Percentiles rank a stretch among this genome's conserved stretches.
Evolutionary conservation across 2,113 vertebrate genomes (phyloP).

Genomic region (Phrynocephalus versicolor): DNA sequence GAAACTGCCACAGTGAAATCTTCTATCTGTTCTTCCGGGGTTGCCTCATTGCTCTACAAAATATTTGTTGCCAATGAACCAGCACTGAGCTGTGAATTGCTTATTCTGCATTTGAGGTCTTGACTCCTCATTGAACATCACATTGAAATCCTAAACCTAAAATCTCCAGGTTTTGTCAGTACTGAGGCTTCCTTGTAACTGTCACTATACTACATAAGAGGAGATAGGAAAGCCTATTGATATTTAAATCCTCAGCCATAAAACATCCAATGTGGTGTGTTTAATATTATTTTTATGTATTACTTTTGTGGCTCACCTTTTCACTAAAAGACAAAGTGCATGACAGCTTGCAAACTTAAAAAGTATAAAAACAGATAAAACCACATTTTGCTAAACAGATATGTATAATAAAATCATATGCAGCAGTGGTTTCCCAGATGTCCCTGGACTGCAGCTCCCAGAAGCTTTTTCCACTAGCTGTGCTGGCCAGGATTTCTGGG

Average conservation of each 20-base stretch:
- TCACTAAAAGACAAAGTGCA: too few relatives aligned
- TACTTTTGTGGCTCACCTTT: too few relatives aligned
- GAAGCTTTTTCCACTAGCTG: too few relatives aligned
- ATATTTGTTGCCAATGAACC: not conserved
- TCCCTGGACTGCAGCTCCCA: too few relatives aligned
- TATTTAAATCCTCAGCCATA: not conserved
- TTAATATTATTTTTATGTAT: too few relatives aligned
- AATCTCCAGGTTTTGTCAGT: not conserved
- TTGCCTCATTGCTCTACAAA: not conserved
- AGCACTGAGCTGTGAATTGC: not conserved
- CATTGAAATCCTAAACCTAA: not conserved
- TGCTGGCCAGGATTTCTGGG: too few relatives aligned
- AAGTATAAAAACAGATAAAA: too few relatives aligned
- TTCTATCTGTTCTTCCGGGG: not conserved
- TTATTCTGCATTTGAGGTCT: not conserved
- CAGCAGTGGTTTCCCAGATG: too few relatives aligned
- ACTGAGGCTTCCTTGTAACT: not conserved
- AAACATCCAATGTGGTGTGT: too few relatives aligned
- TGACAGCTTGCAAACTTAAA: too few relatives aligned
- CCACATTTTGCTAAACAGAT: too few relatives aligned
- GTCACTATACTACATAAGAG: not conserved
- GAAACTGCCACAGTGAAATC: not conserved
- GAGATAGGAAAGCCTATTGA: not conserved
- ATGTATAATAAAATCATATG: too few relatives aligned
- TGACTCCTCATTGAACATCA: not conserved